A percentile compares a stretch with the other conserved stretches of the same genome.
These are phyloP conservation scores for Acrobasis suavella DNA, from an alignment of 2,888 invertebrate genomes.

Conservation along the genomic window DNA sequence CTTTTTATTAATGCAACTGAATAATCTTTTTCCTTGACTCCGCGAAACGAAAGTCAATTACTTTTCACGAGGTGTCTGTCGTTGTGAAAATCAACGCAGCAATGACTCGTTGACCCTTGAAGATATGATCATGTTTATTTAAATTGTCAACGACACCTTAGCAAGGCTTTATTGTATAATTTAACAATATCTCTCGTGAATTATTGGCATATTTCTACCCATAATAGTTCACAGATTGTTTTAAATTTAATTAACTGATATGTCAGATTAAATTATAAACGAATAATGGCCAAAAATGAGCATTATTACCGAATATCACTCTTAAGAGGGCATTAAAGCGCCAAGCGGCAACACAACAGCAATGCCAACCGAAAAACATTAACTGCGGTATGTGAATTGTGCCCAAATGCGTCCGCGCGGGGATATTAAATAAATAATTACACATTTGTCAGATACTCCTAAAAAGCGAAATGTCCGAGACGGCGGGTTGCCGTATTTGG, in stretches of 20 bases:
- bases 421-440: conserved; percentile 82
- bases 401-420: conserved; percentile 66
- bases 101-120: background rate
- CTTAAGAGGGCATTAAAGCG: conserved; percentile 43
- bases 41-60: background rate
- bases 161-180: conserved; percentile 22
- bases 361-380: conserved; percentile 59
- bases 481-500: conserved; percentile 71
- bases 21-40: too few species aligned
- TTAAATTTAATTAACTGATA: conserved; percentile 27
- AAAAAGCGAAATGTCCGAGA: conserved; percentile 72
- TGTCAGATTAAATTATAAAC: conserved; percentile 32
- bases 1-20: too few species aligned
- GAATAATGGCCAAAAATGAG: conserved; percentile 38
- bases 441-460: conserved; percentile 80
- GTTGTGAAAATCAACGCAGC: background rate
- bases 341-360: conserved; percentile 40
- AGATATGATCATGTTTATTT: conserved; percentile 4
- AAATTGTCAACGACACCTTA: conserved; percentile 19
- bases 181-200: background rate
- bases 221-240: background rate
- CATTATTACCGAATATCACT: conserved; percentile 48
- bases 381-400: conserved; percentile 71
- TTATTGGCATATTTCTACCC: background rate
- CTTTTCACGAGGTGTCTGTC: background rate